Base-by-base conservation (phyloP, 2,888 invertebrate genomes). In the Pseudococcus viburni region DNA sequence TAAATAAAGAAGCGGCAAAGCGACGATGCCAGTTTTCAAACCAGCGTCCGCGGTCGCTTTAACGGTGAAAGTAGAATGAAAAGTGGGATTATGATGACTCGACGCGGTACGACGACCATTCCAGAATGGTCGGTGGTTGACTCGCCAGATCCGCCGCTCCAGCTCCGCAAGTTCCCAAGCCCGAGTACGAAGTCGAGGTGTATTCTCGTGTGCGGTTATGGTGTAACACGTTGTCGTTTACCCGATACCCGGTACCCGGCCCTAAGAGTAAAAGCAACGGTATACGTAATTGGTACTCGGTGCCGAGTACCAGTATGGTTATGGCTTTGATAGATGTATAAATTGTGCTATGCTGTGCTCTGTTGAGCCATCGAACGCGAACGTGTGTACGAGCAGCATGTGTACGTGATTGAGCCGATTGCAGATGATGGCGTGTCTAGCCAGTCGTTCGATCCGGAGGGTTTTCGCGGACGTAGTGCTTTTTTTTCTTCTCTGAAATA, bases 31-130 rank as follows among this genome's bases (percentile, higher is more conserved):
- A 73, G 73, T 26, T 73, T 33, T 73, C 73, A 7, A 39, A 5
- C 33, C n/a, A 33, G 8, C 64, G 39, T 26, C 26, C 68, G 33
- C 33, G 39, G 11, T 11, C 22, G 64, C 4, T 33, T 33, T 73
- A 73, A 73, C 73, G 73, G 73, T 73, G 73, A 73, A 73, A 73
- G 73, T 73, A 73, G 73, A 73, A 26, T 73, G 26, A 73, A 73
- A 73, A 73, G 73, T 73, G 33, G 73, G 17, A 73, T 73, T 73
- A 73, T 64, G n/a, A 68, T 26, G 73, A 68, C 68, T 33, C 33
- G 73, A 33, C 39, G 33, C 15, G 73, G 17, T 33, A 9, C 22
- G 22, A 22, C 64, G 64, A 64, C 64, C 64, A 64, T 64, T 64
- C 22, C 64, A 22, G 64, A 22, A 19, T 19, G 64, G 26, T 12